Evolutionary conservation across 2,113 vertebrate genomes (phyloP).

Genomic region (Grallaria varia): DNA sequence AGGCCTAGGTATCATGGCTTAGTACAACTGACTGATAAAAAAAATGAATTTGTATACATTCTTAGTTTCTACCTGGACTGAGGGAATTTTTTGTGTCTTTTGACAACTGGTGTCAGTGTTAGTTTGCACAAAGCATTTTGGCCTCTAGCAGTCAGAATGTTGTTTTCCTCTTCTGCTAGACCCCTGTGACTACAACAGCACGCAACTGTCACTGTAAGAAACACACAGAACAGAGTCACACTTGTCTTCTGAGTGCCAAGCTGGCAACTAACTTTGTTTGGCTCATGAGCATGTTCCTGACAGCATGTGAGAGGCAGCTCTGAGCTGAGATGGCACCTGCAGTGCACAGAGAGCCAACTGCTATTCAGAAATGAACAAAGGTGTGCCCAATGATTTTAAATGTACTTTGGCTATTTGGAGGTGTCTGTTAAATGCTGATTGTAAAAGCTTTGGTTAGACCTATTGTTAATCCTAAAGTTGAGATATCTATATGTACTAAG

Average conservation of each 20-base stretch:
- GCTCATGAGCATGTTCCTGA: background rate
- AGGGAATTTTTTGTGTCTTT: background rate
- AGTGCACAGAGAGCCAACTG: background rate
- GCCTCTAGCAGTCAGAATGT: background rate
- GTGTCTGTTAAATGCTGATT: background rate
- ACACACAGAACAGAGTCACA: background rate
- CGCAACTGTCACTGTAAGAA: background rate
- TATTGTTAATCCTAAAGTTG: background rate
- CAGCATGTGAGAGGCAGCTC: background rate
- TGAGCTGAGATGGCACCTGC: background rate
- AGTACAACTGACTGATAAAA: background rate
- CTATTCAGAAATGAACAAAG: slow-evolving; percentile 5
- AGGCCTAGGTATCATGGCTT: background rate
- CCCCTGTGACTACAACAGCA: background rate
- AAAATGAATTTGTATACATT: background rate
- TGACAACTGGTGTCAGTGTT: background rate
- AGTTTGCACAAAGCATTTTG: slow-evolving; percentile 2
- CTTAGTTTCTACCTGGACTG: background rate
- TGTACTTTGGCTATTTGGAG: background rate
- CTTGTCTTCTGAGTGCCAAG: background rate
- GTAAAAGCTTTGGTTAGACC: background rate
- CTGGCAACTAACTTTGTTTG: slow-evolving; percentile 5
- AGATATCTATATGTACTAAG: background rate
- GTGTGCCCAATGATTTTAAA: background rate
- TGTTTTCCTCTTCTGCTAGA: slow-evolving; percentile 4